phyloP scores from a whole-genome alignment of 2,797 vertebrate genomes.

The Arrhamphus sclerolepis region DNA sequence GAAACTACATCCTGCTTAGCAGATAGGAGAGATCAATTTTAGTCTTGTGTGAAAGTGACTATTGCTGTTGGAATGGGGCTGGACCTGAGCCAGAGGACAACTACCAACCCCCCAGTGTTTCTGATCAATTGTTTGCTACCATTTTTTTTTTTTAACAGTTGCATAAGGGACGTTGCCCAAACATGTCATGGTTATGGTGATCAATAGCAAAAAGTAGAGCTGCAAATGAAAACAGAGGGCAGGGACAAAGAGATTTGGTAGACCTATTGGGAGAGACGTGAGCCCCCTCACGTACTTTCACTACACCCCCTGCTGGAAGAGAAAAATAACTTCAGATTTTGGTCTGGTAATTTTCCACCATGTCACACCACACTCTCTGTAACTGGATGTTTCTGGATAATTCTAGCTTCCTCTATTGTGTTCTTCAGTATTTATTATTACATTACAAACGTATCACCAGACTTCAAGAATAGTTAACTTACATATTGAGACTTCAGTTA shows the following conservation, averaged over 20 bases:
- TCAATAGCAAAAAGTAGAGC: conserved; percentile 31
- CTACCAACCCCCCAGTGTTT: conserved; percentile 6
- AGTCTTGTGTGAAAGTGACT: no score
- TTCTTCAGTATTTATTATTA: neutral
- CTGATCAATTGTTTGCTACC: conserved; percentile 33
- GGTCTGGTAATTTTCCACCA: conserved; percentile 71
- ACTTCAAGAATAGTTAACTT: neutral
- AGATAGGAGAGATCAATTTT: conserved; percentile 38
- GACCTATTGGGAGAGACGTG: conserved; percentile 24
- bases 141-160: no score
- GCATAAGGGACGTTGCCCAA: conserved; percentile 39
- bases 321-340: neutral
- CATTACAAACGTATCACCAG: neutral
- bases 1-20: conserved; percentile 9
- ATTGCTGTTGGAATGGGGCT: conserved; percentile 8
- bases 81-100: conserved; percentile 39
- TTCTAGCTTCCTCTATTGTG: conserved; percentile 24
- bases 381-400: conserved; percentile 39
- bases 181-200: conserved; percentile 29
- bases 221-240: conserved; percentile 8
- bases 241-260: neutral
- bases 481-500: neutral
- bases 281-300: conserved; percentile 14
- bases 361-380: neutral
- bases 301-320: conserved; percentile 60